Percentiles rank a stretch among this genome's conserved stretches.
phyloP scores from a whole-genome alignment of 2,888 invertebrate genomes.

The Cenopis cana region DNA sequence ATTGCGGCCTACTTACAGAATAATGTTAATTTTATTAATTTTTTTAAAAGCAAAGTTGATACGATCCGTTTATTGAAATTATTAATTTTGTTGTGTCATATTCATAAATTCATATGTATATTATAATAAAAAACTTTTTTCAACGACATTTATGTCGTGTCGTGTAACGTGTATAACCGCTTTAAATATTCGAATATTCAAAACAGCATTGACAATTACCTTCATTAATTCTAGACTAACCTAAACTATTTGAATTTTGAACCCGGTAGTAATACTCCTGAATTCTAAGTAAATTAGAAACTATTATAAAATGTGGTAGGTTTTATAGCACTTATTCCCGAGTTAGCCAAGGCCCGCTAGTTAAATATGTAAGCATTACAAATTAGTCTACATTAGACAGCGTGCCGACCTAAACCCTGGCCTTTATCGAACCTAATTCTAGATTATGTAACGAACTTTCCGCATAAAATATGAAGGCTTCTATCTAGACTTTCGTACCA shows the following conservation, averaged over 20 bases:
- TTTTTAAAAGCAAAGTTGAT: no score
- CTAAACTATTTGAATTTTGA: background rate
- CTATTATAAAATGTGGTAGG: background rate
- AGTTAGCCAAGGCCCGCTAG: constrained; percentile 4
- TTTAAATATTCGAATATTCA: no score
- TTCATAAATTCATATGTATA: no score
- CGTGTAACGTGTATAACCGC: no score
- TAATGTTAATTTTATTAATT: no score
- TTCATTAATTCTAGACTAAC: background rate
- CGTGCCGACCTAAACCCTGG: constrained; percentile 3
- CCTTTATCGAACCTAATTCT: constrained; percentile 5
- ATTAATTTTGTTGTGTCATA: no score
- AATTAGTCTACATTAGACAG: constrained; percentile 21
- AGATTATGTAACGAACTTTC: constrained; percentile 14
- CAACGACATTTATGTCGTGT: no score
- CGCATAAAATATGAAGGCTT: constrained; percentile 17
- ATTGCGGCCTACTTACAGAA: no score
- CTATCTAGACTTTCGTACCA: constrained; percentile 23
- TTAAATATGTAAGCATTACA: constrained; percentile 21
- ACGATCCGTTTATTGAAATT: no score
- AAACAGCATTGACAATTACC: background rate
- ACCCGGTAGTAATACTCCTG: background rate
- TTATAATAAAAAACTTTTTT: no score
- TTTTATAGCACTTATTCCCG: constrained; percentile 7
- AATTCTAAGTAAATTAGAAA: constrained; percentile 2